A percentile compares a stretch with the other conserved stretches of the same genome.
phyloP scores from a whole-genome alignment of 2,888 invertebrate genomes.

The Hoplodrina blanda region DNA sequence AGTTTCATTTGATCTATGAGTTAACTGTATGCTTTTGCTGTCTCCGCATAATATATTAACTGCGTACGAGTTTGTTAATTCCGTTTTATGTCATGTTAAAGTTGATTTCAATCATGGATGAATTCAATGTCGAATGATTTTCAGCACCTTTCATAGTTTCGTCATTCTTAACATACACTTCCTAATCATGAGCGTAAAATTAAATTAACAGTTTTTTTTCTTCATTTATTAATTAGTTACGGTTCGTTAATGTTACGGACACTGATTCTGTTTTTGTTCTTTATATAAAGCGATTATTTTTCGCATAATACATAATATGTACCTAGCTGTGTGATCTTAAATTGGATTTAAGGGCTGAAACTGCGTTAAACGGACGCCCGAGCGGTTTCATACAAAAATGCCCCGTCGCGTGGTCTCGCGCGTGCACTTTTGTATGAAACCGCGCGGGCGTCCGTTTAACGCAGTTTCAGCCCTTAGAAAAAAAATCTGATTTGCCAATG shows the following conservation, averaged over 20 bases:
- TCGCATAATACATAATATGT: conserved; percentile 20
- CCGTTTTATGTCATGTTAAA: background rate
- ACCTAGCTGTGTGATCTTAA: conserved; percentile 9
- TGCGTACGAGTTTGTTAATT: background rate
- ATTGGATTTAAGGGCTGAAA: background rate
- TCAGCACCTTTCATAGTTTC: conserved; percentile 18
- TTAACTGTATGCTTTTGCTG: conserved; percentile 15
- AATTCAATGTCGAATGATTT: conserved; percentile 15
- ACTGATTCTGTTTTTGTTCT: conserved; percentile 41
- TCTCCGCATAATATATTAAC: background rate
- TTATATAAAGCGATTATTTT: conserved; percentile 21
- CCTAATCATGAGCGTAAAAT: conserved; percentile 22
- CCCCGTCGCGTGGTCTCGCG: too few species aligned
- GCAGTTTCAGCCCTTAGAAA: too few species aligned
- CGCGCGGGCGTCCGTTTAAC: too few species aligned
- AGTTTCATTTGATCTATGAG: conserved; percentile 8
- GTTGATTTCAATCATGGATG: conserved; percentile 3
- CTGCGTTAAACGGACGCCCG: too few species aligned
- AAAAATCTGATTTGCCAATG: background rate
- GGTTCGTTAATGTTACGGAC: conserved; percentile 53
- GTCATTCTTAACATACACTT: conserved; percentile 9
- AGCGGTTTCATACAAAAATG: too few species aligned
- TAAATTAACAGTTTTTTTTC: conserved; percentile 32
- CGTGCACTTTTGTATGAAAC: too few species aligned
- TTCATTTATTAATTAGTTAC: conserved; percentile 54